These are phyloP conservation scores for Pedionomus torquatus DNA, from an alignment of 2,113 vertebrate species.

Conservation along the genomic window DNA sequence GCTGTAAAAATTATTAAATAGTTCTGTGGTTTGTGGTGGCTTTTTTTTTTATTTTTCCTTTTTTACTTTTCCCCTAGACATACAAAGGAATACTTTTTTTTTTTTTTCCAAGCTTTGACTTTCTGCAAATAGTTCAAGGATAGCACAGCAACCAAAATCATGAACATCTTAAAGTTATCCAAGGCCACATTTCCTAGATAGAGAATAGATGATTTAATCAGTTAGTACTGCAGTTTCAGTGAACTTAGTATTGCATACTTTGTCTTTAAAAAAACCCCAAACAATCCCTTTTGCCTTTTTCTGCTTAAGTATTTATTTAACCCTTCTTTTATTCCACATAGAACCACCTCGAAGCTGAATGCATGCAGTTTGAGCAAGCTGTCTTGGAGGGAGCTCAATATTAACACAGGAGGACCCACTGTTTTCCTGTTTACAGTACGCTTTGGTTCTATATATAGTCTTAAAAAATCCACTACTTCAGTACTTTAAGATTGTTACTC, in stretches of 20 bases:
- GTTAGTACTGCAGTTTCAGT: not conserved
- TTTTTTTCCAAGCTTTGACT: not conserved
- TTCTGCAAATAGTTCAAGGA: not conserved
- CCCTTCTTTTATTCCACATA: not conserved
- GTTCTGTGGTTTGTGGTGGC: not conserved
- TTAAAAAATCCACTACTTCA: not conserved
- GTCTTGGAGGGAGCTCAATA: not conserved
- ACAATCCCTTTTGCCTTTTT: not conserved
- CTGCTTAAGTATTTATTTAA: not conserved
- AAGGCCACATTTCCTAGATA: not conserved
- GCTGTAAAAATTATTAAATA: not conserved
- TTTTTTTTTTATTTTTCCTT: not conserved
- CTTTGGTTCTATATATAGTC: not conserved
- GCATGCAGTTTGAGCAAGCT: not conserved
- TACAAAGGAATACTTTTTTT: not conserved
- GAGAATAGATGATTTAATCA: not conserved
- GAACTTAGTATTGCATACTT: not conserved
- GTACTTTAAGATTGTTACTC: not conserved
- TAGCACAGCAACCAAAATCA: not conserved
- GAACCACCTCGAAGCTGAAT: not conserved
- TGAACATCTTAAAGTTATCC: not conserved
- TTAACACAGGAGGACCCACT: not conserved
- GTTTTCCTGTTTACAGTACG: not conserved
- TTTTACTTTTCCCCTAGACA: not conserved
- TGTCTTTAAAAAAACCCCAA: not conserved